Evolutionary conservation across 2,113 vertebrate genomes (phyloP).

Genomic region (Gnathonemus longibarbis): DNA sequence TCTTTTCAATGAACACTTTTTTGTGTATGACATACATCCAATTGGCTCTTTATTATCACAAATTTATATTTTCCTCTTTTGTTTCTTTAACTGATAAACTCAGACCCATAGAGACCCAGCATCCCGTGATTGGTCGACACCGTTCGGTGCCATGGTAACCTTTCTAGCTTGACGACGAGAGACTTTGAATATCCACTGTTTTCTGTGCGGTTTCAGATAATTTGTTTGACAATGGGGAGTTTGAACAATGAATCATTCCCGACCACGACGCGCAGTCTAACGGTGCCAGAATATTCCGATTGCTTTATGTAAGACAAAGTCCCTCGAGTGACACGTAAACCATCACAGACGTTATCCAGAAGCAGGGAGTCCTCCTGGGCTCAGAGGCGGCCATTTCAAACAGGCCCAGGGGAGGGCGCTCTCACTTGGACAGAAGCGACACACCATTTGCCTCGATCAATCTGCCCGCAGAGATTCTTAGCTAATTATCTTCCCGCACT

Average conservation of each 20-base stretch:
- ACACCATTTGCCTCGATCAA: neutral
- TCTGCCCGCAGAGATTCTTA: neutral
- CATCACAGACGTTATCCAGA: neutral
- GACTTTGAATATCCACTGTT: slow-evolving; percentile 16
- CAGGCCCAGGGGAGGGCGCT: neutral
- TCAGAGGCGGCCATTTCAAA: neutral
- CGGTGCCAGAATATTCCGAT: neutral
- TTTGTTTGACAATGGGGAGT: slow-evolving; percentile 17
- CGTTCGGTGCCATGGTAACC: slow-evolving; percentile 13
- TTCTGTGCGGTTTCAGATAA: slow-evolving; percentile 6
- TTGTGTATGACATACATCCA: neutral
- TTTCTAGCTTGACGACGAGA: slow-evolving; percentile 6
- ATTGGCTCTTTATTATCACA: neutral
- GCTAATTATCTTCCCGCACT: neutral
- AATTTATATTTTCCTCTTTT: neutral
- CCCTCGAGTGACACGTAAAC: neutral
- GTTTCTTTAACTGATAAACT: slow-evolving; percentile 6
- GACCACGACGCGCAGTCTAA: neutral
- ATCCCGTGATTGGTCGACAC: neutral
- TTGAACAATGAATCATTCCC: slow-evolving; percentile 13
- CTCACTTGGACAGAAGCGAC: neutral
- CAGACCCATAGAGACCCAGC: neutral
- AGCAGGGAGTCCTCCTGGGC: neutral
- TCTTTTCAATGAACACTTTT: neutral
- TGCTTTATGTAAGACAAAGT: neutral